A percentile compares a stretch with the other conserved stretches of the same genome.
phyloP scores from a whole-genome alignment of 2,797 vertebrate genomes.

The Sebastes umbrosus region DNA sequence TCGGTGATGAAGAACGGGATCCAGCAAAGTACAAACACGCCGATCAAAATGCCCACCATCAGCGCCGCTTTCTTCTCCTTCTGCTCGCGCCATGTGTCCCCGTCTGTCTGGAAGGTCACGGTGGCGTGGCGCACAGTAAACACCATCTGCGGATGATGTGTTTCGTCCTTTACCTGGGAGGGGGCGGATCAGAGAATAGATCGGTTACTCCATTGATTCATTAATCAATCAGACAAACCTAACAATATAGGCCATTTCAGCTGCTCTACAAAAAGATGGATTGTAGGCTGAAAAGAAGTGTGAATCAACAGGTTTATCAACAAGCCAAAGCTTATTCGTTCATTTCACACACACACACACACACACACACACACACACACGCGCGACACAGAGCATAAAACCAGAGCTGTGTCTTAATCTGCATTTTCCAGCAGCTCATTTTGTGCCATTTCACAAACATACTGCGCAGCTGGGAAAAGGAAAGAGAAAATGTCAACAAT shows the following conservation, averaged over 20 bases:
- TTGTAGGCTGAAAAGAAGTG: conserved; percentile 29
- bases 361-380: neutral
- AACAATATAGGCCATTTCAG: neutral
- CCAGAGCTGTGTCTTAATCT: conserved; percentile 31
- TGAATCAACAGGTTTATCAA: conserved; percentile 51
- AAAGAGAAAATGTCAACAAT: conserved; percentile 38
- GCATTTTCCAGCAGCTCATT: conserved; percentile 37
- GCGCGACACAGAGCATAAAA: neutral
- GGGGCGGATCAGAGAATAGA: conserved; percentile 12
- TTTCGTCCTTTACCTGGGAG: conserved; percentile 87
- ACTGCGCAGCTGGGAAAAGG: neutral
- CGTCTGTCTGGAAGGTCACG: conserved; percentile 93
- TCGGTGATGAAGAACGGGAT: conserved; percentile 97
- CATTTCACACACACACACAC: neutral
- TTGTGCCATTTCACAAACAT: conserved; percentile 39
- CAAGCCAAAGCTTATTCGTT: conserved; percentile 28
- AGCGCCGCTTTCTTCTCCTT: conserved; percentile 94
- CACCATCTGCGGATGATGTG: conserved; percentile 89
- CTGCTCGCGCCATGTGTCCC: conserved; percentile 94
- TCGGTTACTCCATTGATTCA: conserved; percentile 10
- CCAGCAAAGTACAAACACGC: conserved; percentile 97
- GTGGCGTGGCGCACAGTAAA: conserved; percentile 90
- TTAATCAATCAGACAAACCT: conserved; percentile 15
- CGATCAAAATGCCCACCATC: conserved; percentile 96
- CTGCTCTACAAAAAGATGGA: conserved; percentile 50